Percentiles rank a stretch among this genome's conserved stretches.
Conservation (phyloP, 2,797 vertebrate genomes). For the Synanceia verrucosa region DNA sequence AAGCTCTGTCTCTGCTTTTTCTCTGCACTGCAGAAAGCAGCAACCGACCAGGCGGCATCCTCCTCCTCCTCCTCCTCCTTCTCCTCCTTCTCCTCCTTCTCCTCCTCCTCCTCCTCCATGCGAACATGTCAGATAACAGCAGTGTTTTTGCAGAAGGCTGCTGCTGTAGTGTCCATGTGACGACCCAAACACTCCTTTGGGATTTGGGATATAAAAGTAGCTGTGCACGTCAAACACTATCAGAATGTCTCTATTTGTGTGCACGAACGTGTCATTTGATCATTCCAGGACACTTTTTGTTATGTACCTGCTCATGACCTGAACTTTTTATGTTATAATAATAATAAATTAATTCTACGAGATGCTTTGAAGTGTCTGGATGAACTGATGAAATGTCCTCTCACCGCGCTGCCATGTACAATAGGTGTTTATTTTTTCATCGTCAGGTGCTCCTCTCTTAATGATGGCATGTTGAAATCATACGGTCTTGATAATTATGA, state of each 20-base stretch:
- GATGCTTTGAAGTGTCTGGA: not conserved
- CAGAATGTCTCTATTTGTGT: conserved; percentile 21
- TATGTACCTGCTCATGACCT: conserved; percentile 16
- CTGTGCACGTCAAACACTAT: conserved; percentile 49
- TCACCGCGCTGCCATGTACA: not conserved
- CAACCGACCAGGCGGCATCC: conserved; percentile 21
- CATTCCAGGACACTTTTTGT: conserved; percentile 65
- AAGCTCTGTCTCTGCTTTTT: conserved; percentile 38
- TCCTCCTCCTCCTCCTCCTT: conserved; percentile 29
- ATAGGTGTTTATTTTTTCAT: not conserved
- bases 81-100: conserved; percentile 6
- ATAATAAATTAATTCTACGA: conserved; percentile 53
- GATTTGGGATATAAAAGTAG: conserved; percentile 11
- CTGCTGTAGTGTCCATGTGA: conserved; percentile 23
- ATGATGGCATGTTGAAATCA: conserved; percentile 18
- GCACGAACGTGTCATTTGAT: conserved; percentile 21
- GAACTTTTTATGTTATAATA: conserved; percentile 36
- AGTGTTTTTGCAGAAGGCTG: conserved; percentile 23
- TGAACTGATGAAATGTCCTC: not conserved
- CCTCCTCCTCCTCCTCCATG: conserved; percentile 28
- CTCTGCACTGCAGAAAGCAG: conserved; percentile 36
- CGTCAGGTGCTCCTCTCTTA: conserved; percentile 1
- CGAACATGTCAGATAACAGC: conserved; percentile 32
- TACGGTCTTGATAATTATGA: not conserved
- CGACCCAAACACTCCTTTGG: conserved; percentile 18